A percentile compares a stretch with the other conserved stretches of the same genome.
Evolutionary conservation across 2,888 invertebrate species (phyloP).

Genomic region (Cantharis lateralis): DNA sequence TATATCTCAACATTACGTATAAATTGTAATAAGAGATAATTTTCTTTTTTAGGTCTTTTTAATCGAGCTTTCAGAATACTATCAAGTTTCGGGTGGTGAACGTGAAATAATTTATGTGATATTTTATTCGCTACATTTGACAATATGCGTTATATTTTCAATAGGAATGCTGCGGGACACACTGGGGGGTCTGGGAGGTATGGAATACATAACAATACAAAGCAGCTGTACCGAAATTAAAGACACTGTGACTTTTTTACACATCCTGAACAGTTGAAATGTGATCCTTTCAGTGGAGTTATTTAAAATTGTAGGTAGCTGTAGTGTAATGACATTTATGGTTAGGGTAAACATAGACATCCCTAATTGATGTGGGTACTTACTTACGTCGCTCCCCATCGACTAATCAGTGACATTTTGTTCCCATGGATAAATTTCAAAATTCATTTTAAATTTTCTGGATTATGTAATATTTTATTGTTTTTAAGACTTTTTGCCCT

Average conservation of each 20-base stretch:
- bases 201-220: too few relatives aligned
- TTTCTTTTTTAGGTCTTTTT: neutral
- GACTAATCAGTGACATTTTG: neutral
- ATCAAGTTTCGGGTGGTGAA: neutral
- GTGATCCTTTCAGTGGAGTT: too few relatives aligned
- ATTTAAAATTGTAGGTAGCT: too few relatives aligned
- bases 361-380: too few relatives aligned
- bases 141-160: neutral
- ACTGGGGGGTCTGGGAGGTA: too few relatives aligned
- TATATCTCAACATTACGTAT: neutral
- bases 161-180: neutral
- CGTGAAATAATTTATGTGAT: neutral
- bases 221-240: too few relatives aligned
- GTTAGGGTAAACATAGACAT: too few relatives aligned
- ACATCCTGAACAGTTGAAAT: too few relatives aligned
- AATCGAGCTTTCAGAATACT: neutral
- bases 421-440: too few relatives aligned
- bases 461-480: neutral
- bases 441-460: too few relatives aligned
- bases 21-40: neutral
- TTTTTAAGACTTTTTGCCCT: neutral
- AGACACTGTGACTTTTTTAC: too few relatives aligned
- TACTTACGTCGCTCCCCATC: neutral
- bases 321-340: too few relatives aligned
- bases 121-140: neutral